Conservation (phyloP, 2,113 vertebrate species). For the Callipepla squamata region DNA sequence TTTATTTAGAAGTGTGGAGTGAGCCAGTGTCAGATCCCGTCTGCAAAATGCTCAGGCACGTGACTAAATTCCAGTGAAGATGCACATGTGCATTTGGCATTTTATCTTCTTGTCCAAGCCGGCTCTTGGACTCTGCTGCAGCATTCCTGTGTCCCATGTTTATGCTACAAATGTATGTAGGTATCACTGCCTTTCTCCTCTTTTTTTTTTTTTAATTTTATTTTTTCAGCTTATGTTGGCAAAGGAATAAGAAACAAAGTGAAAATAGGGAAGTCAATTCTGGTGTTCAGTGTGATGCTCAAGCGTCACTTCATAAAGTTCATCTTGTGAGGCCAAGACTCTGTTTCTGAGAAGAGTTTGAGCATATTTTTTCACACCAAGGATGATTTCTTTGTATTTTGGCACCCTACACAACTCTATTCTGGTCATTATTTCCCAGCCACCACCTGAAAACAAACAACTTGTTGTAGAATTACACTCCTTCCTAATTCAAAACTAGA, state of each 20-base stretch:
- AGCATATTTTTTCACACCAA: background rate
- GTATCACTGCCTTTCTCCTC: background rate
- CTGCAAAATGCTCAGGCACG: background rate
- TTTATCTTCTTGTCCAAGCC: background rate
- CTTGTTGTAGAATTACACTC: background rate
- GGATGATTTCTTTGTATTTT: background rate
- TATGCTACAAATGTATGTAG: background rate
- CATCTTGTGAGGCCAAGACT: background rate
- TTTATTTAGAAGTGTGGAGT: background rate
- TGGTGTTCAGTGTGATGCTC: background rate
- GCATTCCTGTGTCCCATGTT: background rate
- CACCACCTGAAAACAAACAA: accelerated
- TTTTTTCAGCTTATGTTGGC: background rate
- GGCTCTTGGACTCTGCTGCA: background rate
- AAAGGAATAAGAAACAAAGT: background rate
- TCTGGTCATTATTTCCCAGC: accelerated
- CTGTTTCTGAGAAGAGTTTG: background rate
- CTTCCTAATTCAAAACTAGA: background rate
- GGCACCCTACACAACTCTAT: background rate
- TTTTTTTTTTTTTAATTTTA: background rate
- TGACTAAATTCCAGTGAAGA: background rate
- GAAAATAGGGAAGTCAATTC: accelerated
- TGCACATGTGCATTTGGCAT: background rate
- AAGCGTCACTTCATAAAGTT: background rate
- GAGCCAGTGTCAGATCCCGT: background rate